These are phyloP conservation scores for Archips crataeganus DNA, from an alignment of 2,888 invertebrate species.

Conservation along the genomic window DNA sequence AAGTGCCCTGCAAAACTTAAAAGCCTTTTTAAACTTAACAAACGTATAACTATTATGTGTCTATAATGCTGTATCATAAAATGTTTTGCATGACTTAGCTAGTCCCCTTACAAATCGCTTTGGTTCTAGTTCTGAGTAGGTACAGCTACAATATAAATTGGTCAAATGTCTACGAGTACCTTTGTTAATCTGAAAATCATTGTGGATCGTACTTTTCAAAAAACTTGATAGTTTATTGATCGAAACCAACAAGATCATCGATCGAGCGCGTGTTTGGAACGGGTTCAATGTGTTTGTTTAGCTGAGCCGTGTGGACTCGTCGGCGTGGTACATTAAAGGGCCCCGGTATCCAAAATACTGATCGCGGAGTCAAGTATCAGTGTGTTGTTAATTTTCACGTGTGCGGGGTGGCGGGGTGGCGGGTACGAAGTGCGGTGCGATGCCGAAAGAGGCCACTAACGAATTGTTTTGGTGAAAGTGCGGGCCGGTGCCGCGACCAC, in stretches of 20 bases:
- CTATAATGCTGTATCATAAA: too few species aligned
- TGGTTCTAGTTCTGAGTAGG: too few species aligned
- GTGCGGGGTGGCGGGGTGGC: constrained; percentile 67
- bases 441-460: constrained; percentile 85
- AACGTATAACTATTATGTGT: too few species aligned
- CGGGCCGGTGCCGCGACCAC: constrained; percentile 84
- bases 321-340: constrained; percentile 66
- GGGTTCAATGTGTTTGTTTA: constrained; percentile 22
- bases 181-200: not conserved
- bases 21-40: too few species aligned
- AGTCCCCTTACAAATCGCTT: too few species aligned
- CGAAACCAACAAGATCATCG: constrained; percentile 8
- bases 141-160: too few species aligned
- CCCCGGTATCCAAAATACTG: constrained; percentile 67
- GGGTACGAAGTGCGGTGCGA: constrained; percentile 73
- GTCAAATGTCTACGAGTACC: not conserved
- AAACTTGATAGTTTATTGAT: not conserved
- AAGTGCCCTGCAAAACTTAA: too few species aligned
- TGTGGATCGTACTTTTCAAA: not conserved
- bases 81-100: too few species aligned
- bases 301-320: constrained; percentile 44
- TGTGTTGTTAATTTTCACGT: constrained; percentile 81
- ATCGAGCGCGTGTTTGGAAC: constrained; percentile 14
- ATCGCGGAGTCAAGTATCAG: constrained; percentile 73
- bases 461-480: constrained; percentile 87